Evolutionary conservation across 53 echinoderm and acorn worm genomes (phyloP), one percentile per base, ranked within the genome.

Genomic region (Henricia sp.): DNA sequence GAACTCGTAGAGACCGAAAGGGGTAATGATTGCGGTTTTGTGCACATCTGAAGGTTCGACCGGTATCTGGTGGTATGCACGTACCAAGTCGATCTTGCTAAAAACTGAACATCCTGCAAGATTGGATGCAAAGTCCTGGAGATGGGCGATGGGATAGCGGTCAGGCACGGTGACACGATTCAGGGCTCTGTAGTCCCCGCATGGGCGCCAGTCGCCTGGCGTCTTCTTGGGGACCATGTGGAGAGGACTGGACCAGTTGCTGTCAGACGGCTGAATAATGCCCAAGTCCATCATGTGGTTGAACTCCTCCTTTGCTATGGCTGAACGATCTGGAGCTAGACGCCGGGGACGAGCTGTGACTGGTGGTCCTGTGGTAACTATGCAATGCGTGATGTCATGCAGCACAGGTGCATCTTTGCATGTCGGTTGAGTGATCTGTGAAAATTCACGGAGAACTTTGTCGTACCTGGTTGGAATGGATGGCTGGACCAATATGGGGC

Each of bases 271-370:
- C 40, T 67, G 37, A 52, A 88, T 88, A 35, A 88, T 83, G n/a
- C 52, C 82, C 46, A 88, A 57, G n/a, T 88, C 56, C 50, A 84
- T 5, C 84, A 83, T 89, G 62, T 89, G 74, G 29, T 84, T 52
- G 74, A 84, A 88, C 29, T 89, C 89, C 25, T 72, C 56, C n/a
- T n/a, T 67, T 8, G 74, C 89, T 6, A 51, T 64, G 34, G 34
- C 17, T 2, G 40, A n/a, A 14, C 40, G 64, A 21, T 85, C 70
- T 6, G 84, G 46, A 4, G 85, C 76, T 1, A 89, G 59, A 27
- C 68, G 67, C 0, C 85, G 68, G 0, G 89, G 71, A 1, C 59
- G 44, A 11, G 85, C 85, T 13, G 43, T 34, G 21, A 76, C 69
- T 0, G 77, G 89, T 23, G 75, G 89, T 30, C 77, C 89, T 19